Conservation (phyloP, 2,888 invertebrate species). For the Sturmia bella region DNA sequence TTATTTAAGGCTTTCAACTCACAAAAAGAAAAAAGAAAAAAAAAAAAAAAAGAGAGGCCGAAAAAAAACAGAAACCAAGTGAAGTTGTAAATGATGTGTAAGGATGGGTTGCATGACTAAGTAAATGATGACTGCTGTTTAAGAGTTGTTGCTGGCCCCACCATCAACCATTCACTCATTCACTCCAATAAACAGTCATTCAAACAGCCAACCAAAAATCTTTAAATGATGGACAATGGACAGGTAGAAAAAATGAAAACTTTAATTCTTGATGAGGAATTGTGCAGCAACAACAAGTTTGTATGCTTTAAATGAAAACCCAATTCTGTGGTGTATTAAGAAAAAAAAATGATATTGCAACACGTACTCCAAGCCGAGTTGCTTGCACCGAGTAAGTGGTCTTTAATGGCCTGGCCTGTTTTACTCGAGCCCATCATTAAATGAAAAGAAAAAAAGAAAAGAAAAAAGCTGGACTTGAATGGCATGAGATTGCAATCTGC, state of each 20-base stretch:
- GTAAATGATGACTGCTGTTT: constrained; percentile 63
- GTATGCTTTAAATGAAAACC: constrained; percentile 25
- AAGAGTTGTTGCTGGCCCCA: background rate
- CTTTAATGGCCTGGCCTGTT: constrained; percentile 8
- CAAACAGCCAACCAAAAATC: constrained; percentile 54
- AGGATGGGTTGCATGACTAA: constrained; percentile 65
- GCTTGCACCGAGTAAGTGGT: background rate
- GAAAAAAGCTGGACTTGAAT: constrained; percentile 29
- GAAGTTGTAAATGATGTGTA: constrained; percentile 53
- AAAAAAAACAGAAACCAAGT: constrained; percentile 33
- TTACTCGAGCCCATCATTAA: constrained; percentile 4
- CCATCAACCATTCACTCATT: background rate
- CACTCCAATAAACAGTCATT: constrained; percentile 5
- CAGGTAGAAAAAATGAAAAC: constrained; percentile 33
- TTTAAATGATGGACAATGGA: constrained; percentile 62
- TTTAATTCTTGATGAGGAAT: constrained; percentile 53
- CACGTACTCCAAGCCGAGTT: constrained; percentile 40
- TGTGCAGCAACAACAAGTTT: constrained; percentile 29
- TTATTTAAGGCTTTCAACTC: background rate
- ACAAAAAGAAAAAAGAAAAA: too few relatives aligned
- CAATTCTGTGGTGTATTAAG: constrained; percentile 37
- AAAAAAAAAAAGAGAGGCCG: too few relatives aligned
- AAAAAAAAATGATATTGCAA: constrained; percentile 38
- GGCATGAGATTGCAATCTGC: constrained; percentile 63
- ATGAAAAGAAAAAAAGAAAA: too few relatives aligned